These are phyloP conservation scores for Stigmatopora nigra DNA, from an alignment of 2,113 vertebrate genomes.

Conservation along the genomic window DNA sequence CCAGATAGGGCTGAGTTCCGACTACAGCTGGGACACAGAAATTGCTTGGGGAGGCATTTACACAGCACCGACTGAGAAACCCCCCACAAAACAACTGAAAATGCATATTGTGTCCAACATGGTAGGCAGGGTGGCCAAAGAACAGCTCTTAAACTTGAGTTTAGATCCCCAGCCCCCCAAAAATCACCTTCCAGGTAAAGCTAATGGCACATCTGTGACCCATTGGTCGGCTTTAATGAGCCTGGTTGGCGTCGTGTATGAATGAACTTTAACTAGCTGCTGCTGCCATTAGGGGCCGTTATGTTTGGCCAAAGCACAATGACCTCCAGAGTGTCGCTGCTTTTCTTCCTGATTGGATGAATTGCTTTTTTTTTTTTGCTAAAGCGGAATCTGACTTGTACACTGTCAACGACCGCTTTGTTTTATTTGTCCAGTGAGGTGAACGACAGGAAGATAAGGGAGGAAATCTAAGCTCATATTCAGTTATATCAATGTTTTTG, in stretches of 20 bases:
- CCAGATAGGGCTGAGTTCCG: conserved; percentile 41
- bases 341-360: conserved; percentile 5
- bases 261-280: conserved; percentile 66
- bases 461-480: neutral
- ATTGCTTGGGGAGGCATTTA: neutral
- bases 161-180: conserved; percentile 23
- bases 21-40: neutral
- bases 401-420: neutral
- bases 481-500: neutral
- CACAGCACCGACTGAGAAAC: neutral
- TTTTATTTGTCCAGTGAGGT: neutral
- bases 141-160: conserved; percentile 23
- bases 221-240: conserved; percentile 65
- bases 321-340: conserved; percentile 40
- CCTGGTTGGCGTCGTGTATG: conserved; percentile 35
- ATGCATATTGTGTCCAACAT: neutral
- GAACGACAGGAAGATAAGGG: neutral
- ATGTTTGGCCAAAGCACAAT: conserved; percentile 39
- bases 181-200: conserved; percentile 48
- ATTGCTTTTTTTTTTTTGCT: neutral
- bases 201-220: conserved; percentile 63
- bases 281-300: conserved; percentile 55
- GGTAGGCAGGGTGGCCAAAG: conserved; percentile 46
- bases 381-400: conserved; percentile 3
- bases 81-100: neutral